Evolutionary conservation across 2,888 invertebrate genomes (phyloP).

Genomic region (Sturmia bella): DNA sequence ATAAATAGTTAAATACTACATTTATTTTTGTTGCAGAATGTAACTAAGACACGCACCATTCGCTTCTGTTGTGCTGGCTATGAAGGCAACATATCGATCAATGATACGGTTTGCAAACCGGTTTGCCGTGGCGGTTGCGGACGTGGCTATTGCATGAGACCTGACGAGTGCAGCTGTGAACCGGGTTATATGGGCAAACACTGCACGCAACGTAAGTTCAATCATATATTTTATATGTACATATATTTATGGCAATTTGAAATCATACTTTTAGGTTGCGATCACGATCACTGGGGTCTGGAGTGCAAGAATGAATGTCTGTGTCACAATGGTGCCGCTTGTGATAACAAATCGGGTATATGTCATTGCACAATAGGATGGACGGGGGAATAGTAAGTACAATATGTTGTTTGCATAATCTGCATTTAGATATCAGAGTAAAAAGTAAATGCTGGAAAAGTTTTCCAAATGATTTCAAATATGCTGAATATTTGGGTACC

Average conservation of each 20-base stretch:
- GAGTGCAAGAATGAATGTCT: constrained; percentile 87
- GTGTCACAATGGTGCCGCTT: constrained; percentile 85
- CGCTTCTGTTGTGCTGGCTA: constrained; percentile 90
- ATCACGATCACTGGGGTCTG: constrained; percentile 87
- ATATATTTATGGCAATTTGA: neutral
- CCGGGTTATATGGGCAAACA: constrained; percentile 82
- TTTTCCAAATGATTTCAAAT: too few species aligned
- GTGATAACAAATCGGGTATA: constrained; percentile 85
- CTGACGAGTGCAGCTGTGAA: constrained; percentile 85
- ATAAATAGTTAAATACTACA: neutral
- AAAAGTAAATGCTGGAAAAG: too few species aligned
- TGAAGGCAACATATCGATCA: constrained; percentile 82
- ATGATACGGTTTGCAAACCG: constrained; percentile 81
- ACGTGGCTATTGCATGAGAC: constrained; percentile 83
- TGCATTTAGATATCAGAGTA: too few species aligned
- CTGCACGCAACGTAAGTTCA: constrained; percentile 79
- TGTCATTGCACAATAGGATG: constrained; percentile 87
- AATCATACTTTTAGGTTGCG: constrained; percentile 84
- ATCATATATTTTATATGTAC: neutral
- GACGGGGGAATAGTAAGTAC: constrained; percentile 86
- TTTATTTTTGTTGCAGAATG: constrained; percentile 83
- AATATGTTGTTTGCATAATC: too few species aligned
- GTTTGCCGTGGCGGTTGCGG: constrained; percentile 81
- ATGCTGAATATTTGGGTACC: too few species aligned
- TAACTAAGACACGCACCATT: constrained; percentile 86